phyloP scores from a whole-genome alignment of 2,797 vertebrate species.

The Sebastes hubbsi region DNA sequence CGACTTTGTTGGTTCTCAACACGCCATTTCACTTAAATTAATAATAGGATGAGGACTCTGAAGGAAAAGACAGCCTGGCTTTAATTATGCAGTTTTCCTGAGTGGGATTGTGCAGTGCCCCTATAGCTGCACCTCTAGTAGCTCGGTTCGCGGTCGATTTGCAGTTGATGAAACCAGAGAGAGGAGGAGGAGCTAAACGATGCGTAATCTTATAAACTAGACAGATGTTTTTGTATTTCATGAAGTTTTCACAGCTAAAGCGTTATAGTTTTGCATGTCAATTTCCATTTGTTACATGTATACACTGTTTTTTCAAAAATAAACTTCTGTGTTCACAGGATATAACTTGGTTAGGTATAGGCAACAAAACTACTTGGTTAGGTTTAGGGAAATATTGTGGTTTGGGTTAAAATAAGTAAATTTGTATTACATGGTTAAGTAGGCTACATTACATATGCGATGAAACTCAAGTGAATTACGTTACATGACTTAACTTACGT shows the following conservation, averaged over 20 bases:
- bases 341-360: background rate
- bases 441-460: too few species aligned
- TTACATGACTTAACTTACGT: too few species aligned
- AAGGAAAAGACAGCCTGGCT: background rate
- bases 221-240: constrained; percentile 5
- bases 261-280: too few species aligned
- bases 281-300: too few species aligned
- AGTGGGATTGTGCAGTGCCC: background rate
- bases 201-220: background rate
- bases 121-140: background rate
- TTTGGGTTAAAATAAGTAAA: background rate
- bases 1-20: too few species aligned
- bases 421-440: too few species aligned
- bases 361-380: too few species aligned
- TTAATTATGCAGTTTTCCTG: background rate
- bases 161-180: background rate
- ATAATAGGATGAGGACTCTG: background rate
- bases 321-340: background rate
- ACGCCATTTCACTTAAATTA: background rate
- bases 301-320: background rate
- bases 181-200: background rate
- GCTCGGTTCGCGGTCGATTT: background rate
- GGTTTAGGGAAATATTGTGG: too few species aligned
- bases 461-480: too few species aligned
- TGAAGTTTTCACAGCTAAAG: background rate